Evolutionary conservation across 2,888 invertebrate species (phyloP).

Genomic region (Emmelina monodactyla): DNA sequence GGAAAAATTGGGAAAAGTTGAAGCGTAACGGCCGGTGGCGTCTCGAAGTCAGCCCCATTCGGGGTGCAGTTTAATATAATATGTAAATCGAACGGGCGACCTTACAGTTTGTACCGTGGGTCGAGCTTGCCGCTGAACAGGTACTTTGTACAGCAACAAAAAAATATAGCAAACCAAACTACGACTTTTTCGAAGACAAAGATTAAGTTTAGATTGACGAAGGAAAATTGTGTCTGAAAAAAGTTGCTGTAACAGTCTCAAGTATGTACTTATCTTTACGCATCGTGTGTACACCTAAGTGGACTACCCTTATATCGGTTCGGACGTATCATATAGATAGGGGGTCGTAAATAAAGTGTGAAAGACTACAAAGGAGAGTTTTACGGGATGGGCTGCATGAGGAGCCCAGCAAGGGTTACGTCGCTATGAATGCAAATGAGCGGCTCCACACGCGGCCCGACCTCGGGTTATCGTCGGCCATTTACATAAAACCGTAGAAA

Average conservation of each 20-base stretch:
- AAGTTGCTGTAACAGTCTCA: no score
- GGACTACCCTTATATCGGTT: slow-evolving; percentile 43
- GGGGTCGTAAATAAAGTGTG: slow-evolving; percentile 61
- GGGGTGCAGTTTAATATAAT: slow-evolving; percentile 60
- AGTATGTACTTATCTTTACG: no score
- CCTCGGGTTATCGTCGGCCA: slow-evolving; percentile 53
- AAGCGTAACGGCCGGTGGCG: slow-evolving; percentile 61
- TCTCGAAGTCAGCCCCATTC: slow-evolving; percentile 38
- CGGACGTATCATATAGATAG: slow-evolving; percentile 58
- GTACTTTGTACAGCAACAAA: no score
- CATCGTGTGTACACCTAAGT: no score
- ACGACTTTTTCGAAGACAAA: no score
- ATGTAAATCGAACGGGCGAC: slow-evolving; percentile 58
- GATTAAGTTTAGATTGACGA: no score
- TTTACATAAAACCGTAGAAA: slow-evolving; percentile 56
- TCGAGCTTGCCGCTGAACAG: no score
- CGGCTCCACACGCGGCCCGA: slow-evolving; percentile 33
- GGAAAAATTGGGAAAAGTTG: slow-evolving; percentile 66
- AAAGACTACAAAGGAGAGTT: slow-evolving; percentile 52
- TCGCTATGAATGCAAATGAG: slow-evolving; percentile 67
- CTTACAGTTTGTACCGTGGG: not conserved
- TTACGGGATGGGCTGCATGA: slow-evolving; percentile 48
- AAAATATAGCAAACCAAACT: no score
- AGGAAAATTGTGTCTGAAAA: no score
- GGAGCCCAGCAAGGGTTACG: slow-evolving; percentile 58